Base-by-base conservation (phyloP, 1,140 invertebrate genomes). In the Neodiprion pinetum region DNA sequence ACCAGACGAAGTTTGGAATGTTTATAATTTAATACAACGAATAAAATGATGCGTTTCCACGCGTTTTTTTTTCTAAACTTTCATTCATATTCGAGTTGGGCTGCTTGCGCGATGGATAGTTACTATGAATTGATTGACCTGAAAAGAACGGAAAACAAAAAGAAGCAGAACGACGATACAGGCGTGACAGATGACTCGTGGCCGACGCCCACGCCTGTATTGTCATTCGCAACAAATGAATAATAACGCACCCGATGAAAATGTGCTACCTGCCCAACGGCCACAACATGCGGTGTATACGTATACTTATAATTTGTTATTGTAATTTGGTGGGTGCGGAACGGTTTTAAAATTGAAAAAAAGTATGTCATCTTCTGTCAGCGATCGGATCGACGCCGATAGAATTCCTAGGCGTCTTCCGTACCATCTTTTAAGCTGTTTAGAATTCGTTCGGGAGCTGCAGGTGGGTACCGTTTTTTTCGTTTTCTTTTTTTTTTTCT, bases 121-220 rank as follows among this genome's bases (percentile, higher is more conserved):
- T 74, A 14, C 40, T 75, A 76, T 73, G 77, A 78, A 84, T 84
- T 84, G 82, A 82, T 77, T 84, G 85, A 86, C 84, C 84, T 82
- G 82, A 86, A 84, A 86, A 82, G 80, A 81, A 74, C 67, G 74
- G 70, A 14, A 17, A 71, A 40, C 47, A 61, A 61, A 61, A 61
- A 61, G 9, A 61, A 1, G 28, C 1, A 40, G 28, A 40, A 40
- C 5, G 5, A 3, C 28, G 28, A 40, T 5, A 40, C 11, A 61
- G n/a, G 53, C n/a, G n/a, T 61, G 53, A 61, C 53, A 61, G 53
- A 61, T 61, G 53, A 61, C 53, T 61, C 53, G 53, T 14, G 1
- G 53, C 4, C 68, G 78, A 81, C 82, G 78, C 82, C 81, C 75
- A 83, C 82, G 70, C 79, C 5, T 40, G 76, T 74, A 84, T 85